Conservation (phyloP, 2,888 invertebrate genomes). For the Apotomis turbidana region DNA sequence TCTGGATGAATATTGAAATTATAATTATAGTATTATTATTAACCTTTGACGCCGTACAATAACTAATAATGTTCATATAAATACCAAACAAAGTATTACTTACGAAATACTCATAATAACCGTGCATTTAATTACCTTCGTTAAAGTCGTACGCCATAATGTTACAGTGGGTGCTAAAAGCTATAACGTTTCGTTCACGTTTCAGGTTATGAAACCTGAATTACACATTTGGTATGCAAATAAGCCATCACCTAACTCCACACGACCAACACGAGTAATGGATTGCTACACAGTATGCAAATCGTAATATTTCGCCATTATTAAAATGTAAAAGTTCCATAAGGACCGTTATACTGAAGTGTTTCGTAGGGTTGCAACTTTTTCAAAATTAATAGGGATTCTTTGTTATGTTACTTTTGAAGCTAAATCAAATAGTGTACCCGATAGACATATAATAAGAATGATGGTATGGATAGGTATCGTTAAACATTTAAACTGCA, state of each 20-base stretch:
- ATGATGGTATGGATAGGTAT: too few relatives aligned
- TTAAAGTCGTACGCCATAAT: conserved; percentile 4
- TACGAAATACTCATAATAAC: background rate
- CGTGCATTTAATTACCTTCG: conserved; percentile 2
- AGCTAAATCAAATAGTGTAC: too few relatives aligned
- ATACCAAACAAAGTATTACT: too few relatives aligned
- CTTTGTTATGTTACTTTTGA: too few relatives aligned
- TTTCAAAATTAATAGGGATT: conserved; percentile 4
- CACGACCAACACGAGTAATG: conserved; percentile 55
- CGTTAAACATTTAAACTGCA: too few relatives aligned
- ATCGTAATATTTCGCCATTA: conserved; percentile 67
- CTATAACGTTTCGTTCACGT: conserved; percentile 21
- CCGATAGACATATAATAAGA: background rate
- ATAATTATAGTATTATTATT: too few relatives aligned
- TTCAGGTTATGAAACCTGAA: conserved; percentile 42
- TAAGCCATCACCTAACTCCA: conserved; percentile 47
- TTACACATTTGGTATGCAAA: conserved; percentile 49
- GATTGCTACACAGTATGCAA: conserved; percentile 70
- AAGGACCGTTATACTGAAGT: conserved; percentile 60
- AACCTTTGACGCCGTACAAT: too few relatives aligned
- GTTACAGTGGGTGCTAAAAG: conserved; percentile 29
- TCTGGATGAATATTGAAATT: too few relatives aligned
- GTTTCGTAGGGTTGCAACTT: conserved; percentile 56
- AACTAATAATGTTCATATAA: too few relatives aligned
- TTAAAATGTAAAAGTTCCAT: conserved; percentile 64